Base-by-base conservation (phyloP, 2,888 invertebrate genomes). In the Cabera pusaria region DNA sequence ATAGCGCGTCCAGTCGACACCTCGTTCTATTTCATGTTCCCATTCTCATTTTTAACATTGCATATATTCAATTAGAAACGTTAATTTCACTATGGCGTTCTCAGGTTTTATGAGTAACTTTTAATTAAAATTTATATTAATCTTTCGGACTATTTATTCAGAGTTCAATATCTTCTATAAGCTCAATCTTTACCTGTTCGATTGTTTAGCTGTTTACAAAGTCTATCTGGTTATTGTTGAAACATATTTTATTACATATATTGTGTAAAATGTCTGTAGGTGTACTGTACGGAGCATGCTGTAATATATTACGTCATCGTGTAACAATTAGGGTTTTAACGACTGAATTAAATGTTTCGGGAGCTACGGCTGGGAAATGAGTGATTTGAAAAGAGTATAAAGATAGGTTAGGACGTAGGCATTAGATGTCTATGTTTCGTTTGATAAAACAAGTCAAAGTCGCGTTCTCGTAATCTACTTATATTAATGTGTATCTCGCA, bases 191-290 rank as follows among this genome's bases (percentile, higher is more conserved):
- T 62, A 63, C 64, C 56, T 59, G 62, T 69, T 66, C 57, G 49
- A 72, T 71, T 72, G 73, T 77, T 78, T 86, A 77, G 76, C 66
- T 73, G 63, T 77, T 73, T 75, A 76, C 72, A 86, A 84, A 87
- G 78, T 87, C 75, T 87, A 87, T 85, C 80, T 65, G 77, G 83
- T 85, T 85, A 76, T 65, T 67, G 74, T 79, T 83, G 58, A 59
- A 76, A 64, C 44, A 79, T 84, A 85, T 85, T 85, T 82, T 84
- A 84, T 76, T 72, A 79, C 70, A 76, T 74, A 71, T 62, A 40
- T 29, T 40, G 40, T 40, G 34, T 39, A 39, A 20, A 29, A 25
- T 26, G 63, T 54, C 64, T 71, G 64, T 71, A 65, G 61, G 61
- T 52, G 23, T 40, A 32, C 11, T 28, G n/a, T 41, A 42, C 25